Evolutionary conservation across 1,140 invertebrate species (phyloP).

Genomic region (Caenorhabditis brenneri): DNA sequence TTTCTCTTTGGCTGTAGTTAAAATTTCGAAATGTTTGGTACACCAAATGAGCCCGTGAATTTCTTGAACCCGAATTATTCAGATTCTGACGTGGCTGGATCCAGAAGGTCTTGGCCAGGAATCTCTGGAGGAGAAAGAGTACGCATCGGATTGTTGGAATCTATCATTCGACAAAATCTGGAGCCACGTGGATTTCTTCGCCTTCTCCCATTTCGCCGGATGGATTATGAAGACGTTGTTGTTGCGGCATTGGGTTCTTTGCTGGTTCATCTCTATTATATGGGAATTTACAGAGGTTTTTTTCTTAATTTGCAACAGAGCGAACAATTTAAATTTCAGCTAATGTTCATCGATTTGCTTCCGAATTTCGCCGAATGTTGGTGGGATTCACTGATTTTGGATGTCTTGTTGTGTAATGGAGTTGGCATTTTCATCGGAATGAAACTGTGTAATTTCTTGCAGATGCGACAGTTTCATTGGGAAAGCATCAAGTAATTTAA

Average conservation of each 20-base stretch:
- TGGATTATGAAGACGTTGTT: slow-evolving; percentile 91
- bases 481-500: slow-evolving; percentile 92
- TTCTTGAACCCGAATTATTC: too few species aligned
- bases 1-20: too few species aligned
- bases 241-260: slow-evolving; percentile 90
- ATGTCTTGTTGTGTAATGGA: slow-evolving; percentile 94
- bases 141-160: slow-evolving; percentile 95
- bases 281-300: slow-evolving; percentile 94
- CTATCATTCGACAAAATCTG: slow-evolving; percentile 85
- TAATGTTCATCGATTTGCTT: slow-evolving; percentile 92
- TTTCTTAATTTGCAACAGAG: background rate
- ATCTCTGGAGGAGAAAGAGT: slow-evolving; percentile 94
- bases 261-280: slow-evolving; percentile 96
- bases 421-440: slow-evolving; percentile 89
- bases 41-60: too few species aligned
- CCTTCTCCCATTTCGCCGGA: slow-evolving; percentile 92
- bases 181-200: slow-evolving; percentile 92
- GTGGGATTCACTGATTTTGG: slow-evolving; percentile 96
- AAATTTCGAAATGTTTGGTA: too few species aligned
- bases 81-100: slow-evolving; percentile 89
- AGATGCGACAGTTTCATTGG: slow-evolving; percentile 98
- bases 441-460: slow-evolving; percentile 83
- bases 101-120: slow-evolving; percentile 83
- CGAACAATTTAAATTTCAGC: slow-evolving; percentile 72
- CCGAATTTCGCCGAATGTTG: slow-evolving; percentile 98